phyloP scores from a whole-genome alignment of 30 jellyfish, hydroid and myxozoan genomes.

The Hydractinia echinata region DNA sequence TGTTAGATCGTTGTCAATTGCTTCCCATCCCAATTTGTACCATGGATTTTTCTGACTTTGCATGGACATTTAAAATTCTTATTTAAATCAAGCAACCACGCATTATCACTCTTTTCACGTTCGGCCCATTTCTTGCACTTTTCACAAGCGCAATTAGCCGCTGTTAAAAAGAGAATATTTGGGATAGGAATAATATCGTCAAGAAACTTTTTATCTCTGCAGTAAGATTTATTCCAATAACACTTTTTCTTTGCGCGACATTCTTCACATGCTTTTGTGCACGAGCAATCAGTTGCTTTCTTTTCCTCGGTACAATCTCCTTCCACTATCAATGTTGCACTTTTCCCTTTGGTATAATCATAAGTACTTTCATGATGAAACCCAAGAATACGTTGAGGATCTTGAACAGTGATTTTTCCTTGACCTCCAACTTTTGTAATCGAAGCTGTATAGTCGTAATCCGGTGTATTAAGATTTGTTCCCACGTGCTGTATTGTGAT shows the following conservation, averaged over 20 bases:
- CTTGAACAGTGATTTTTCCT: neutral
- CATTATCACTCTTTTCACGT: constrained; percentile 2
- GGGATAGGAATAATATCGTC: neutral
- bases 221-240: neutral
- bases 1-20: neutral
- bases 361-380: neutral
- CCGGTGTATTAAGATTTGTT: neutral
- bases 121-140: constrained; percentile 23
- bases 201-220: neutral
- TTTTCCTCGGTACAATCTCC: neutral
- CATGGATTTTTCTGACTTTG: constrained; percentile 3
- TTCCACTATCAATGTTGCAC: neutral
- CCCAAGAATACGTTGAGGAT: neutral
- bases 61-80: constrained; percentile 35
- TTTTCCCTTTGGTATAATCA: neutral
- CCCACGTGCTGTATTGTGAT: neutral
- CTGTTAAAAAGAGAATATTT: neutral
- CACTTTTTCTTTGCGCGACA: neutral
- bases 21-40: constrained; percentile 7
- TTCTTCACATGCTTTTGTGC: neutral
- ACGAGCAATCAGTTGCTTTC: neutral
- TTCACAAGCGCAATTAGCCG: constrained; percentile 11
- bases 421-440: neutral
- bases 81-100: constrained; percentile 26
- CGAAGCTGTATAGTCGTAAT: neutral